Evolutionary conservation across 1,140 invertebrate species (phyloP), one percentile per base, ranked within the genome.

Genomic region (Penaeus indicus): DNA sequence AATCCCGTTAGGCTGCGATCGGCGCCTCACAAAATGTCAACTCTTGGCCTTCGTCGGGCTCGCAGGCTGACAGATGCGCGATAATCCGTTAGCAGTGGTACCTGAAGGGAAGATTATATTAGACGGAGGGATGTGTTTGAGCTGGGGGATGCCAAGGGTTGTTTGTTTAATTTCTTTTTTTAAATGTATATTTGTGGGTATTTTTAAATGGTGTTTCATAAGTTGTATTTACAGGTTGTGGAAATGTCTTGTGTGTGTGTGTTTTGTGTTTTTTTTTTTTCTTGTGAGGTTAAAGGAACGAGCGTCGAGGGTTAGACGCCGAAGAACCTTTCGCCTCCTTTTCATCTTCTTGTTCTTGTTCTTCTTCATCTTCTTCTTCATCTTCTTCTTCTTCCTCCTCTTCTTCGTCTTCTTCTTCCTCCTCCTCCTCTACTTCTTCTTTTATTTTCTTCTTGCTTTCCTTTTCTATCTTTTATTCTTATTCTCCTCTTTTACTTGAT

Each of bases 11-110:
- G 47, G 47, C 72, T 38, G 54, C 69, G 84, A 85, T 63, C 54
- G 54, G 75, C 84, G 84, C 78, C 69, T 61, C n/a, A 62, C 60
- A 62, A 85, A 85, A 85, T 85, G 84, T 85, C 84, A 85, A 85
- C 72, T 38, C 75, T 42, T 79, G 84, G 84, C 84, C 84, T 85
- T 79, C 72, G 72, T 63, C n/a, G 54, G 27, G 32, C 13, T 38
- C 54, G 13, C 13, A 54, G 54, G 54, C 22, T n/a, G 84, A 60
- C 72, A 77, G 72, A 78, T 77, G 84, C n/a, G 79, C 72, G 84
- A 85, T 77, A 38, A 85, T 60, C 21, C 18, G 60, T 82, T 82
- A 82, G 21, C 8, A 60, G 11, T 19, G 27, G 80, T 60, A 54
- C 22, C 25, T 47, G n/a, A 32, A 62, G 80, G 16, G 42, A n/a